Percentiles rank a stretch among this genome's conserved stretches.
Conservation (phyloP, 2,888 invertebrate species). For the Rhopalosiphum nymphaeae region DNA sequence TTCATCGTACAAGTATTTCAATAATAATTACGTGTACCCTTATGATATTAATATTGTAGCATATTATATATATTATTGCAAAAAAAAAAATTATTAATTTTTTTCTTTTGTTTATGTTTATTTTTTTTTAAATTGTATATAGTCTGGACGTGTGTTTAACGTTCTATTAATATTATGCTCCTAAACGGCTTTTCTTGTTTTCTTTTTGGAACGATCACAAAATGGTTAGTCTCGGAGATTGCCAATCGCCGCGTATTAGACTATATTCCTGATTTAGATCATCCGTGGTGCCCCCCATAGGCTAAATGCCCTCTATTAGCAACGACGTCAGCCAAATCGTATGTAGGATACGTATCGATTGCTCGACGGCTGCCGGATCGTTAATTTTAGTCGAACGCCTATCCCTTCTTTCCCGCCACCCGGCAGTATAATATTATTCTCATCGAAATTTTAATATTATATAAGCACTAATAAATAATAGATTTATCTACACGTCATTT, state of each 20-base stretch:
- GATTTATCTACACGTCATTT: not conserved
- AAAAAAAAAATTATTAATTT: not conserved
- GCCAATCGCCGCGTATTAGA: conserved; percentile 58
- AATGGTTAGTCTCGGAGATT: conserved; percentile 53
- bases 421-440: not conserved
- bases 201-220: conserved; percentile 59
- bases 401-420: not conserved
- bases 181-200: conserved; percentile 33
- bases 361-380: not conserved
- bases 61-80: not conserved
- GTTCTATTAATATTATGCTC: conserved; percentile 56
- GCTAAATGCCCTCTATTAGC: conserved; percentile 58
- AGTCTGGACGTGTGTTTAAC: conserved; percentile 24
- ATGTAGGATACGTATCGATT: conserved; percentile 29
- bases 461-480: not conserved
- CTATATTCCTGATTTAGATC: conserved; percentile 63
- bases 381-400: conserved; percentile 50
- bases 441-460: not conserved
- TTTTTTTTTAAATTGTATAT: not conserved
- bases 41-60: not conserved
- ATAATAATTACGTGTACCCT: not conserved
- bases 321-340: conserved; percentile 45
- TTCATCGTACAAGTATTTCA: not conserved
- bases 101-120: not conserved
- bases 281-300: not conserved